These are phyloP conservation scores for Condylura cristata DNA, from an alignment of 2,113 vertebrate genomes.

Conservation along the genomic window DNA sequence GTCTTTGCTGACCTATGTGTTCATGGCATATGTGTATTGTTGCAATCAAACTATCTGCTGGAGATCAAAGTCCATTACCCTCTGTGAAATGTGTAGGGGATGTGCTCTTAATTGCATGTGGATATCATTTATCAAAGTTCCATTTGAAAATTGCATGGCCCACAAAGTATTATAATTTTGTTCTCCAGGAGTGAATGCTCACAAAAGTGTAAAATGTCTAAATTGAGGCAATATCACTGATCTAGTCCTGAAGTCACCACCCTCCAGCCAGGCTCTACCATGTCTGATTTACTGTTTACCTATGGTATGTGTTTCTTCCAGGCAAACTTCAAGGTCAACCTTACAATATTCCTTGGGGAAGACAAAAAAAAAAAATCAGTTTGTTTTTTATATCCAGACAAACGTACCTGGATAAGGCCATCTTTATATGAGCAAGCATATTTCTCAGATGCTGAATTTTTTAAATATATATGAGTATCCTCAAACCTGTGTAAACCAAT, in stretches of 20 bases:
- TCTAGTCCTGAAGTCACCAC: neutral
- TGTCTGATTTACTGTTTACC: neutral
- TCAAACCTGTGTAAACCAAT: neutral
- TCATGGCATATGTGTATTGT: neutral
- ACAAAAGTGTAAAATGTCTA: neutral
- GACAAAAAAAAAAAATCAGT: neutral
- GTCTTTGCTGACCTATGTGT: neutral
- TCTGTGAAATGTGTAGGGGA: neutral
- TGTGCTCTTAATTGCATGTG: neutral
- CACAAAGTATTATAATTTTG: neutral
- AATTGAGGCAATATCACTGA: neutral
- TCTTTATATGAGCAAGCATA: neutral
- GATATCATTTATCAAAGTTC: constrained; percentile 49
- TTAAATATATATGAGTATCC: neutral
- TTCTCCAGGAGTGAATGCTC: neutral
- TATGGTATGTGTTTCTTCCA: neutral
- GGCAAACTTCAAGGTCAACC: fast-evolving
- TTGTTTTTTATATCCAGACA: neutral
- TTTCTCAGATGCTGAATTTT: neutral
- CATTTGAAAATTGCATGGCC: neutral
- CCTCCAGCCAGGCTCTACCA: fast-evolving
- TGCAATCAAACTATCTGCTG: neutral
- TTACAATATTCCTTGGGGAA: neutral
- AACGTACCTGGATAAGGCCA: fast-evolving
- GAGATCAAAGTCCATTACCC: neutral